These are phyloP conservation scores for Ectobius pallidus DNA, from an alignment of 2,888 invertebrate species.

Conservation along the genomic window DNA sequence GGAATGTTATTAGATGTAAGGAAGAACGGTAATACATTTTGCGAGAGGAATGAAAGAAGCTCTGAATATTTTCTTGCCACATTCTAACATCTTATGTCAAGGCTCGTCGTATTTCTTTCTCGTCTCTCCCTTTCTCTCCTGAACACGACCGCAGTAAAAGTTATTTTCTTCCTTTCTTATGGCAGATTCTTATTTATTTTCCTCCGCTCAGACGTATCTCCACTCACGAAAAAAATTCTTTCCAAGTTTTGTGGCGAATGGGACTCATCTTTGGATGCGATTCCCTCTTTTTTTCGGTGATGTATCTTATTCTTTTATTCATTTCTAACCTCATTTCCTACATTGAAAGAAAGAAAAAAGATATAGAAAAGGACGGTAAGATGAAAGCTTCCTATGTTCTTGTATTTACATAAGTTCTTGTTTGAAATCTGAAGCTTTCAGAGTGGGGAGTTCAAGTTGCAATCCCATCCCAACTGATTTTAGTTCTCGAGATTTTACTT, in stretches of 20 bases:
- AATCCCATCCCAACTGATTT: not conserved
- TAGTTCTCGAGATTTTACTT: not conserved
- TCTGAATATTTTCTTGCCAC: not conserved
- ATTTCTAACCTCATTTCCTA: slow-evolving; percentile 17
- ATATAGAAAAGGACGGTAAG: not conserved
- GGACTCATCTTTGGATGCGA: not conserved
- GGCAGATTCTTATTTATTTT: not conserved
- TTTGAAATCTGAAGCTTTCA: too few species aligned
- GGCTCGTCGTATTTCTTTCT: not conserved
- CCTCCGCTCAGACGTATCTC: not conserved
- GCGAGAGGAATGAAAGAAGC: not conserved
- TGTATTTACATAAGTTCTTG: slow-evolving; percentile 12
- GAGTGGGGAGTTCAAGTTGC: not conserved
- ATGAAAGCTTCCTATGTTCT: not conserved
- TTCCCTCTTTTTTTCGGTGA: not conserved
- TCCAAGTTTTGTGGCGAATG: not conserved
- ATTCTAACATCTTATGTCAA: not conserved
- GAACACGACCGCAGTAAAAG: not conserved
- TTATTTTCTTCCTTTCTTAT: not conserved
- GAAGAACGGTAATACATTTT: not conserved
- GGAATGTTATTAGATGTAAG: not conserved
- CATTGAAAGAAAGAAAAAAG: not conserved
- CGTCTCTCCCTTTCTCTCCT: not conserved
- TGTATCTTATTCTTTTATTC: slow-evolving; percentile 16
- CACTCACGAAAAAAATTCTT: not conserved